Percentiles rank a stretch among this genome's conserved stretches.
Conservation (phyloP, 2,797 vertebrate genomes). For the Anabacerthia variegaticeps region DNA sequence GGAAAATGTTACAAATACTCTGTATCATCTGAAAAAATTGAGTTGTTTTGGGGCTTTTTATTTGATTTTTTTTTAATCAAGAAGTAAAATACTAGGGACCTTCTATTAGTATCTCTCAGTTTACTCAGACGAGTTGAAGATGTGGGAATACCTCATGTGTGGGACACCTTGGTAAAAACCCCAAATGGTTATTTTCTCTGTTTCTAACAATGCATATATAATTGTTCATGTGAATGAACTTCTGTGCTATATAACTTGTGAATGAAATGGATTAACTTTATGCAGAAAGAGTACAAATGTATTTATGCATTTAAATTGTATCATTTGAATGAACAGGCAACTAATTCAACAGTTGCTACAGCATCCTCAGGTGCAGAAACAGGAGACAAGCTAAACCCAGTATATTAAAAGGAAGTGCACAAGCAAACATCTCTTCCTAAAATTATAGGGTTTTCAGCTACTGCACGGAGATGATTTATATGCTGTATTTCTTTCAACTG, state of each 20-base stretch:
- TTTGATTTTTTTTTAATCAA: background rate
- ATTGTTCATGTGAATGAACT: background rate
- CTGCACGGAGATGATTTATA: background rate
- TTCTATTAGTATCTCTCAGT: background rate
- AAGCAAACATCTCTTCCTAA: background rate
- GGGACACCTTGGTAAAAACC: background rate
- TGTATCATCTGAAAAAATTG: background rate
- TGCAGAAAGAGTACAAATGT: background rate
- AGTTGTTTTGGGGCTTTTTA: fast-evolving
- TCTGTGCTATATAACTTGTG: background rate
- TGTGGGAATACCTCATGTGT: background rate
- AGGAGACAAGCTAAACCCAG: background rate
- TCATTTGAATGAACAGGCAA: background rate
- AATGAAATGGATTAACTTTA: background rate
- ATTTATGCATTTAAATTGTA: background rate
- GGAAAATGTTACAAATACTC: background rate
- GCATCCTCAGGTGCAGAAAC: background rate
- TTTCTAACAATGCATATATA: background rate
- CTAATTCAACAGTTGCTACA: background rate
- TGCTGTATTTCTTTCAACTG: background rate
- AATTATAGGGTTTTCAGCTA: background rate
- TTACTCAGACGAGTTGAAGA: background rate
- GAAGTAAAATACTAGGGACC: background rate
- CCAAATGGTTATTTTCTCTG: background rate
- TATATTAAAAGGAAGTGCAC: background rate